Evolutionary conservation across 2,113 vertebrate species (phyloP).

Genomic region (Mesitornis unicolor): DNA sequence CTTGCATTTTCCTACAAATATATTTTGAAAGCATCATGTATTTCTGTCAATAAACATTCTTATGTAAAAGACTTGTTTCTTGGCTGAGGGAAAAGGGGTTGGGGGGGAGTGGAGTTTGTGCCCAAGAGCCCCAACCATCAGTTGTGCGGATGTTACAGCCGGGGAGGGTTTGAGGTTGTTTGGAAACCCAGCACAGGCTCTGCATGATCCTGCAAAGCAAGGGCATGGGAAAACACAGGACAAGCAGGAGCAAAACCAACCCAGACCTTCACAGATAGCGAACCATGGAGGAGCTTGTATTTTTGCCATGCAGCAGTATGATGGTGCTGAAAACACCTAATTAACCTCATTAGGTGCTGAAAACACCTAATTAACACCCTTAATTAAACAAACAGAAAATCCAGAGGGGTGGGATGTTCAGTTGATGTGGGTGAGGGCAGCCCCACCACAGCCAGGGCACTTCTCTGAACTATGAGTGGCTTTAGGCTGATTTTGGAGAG

Average conservation of each 20-base stretch:
- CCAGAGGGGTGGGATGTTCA: neutral
- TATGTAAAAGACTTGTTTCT: conserved; percentile 6
- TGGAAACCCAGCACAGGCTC: neutral
- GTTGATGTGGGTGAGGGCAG: neutral
- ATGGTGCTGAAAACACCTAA: neutral
- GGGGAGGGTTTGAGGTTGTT: rapidly evolving
- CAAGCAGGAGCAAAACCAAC: neutral
- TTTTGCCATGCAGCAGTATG: neutral
- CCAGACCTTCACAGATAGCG: neutral
- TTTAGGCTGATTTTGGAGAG: neutral
- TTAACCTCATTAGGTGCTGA: too few species aligned
- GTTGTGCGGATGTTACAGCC: rapidly evolving
- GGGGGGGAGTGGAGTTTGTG: neutral
- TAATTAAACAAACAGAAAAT: neutral
- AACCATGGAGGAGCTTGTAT: neutral
- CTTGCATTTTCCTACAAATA: conserved; percentile 81
- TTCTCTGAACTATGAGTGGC: neutral
- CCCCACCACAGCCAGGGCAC: neutral
- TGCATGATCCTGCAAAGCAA: neutral
- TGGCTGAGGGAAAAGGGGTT: neutral
- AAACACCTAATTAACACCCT: too few species aligned
- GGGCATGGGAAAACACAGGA: neutral
- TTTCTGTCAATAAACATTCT: conserved; percentile 77
- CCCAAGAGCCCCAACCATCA: neutral
- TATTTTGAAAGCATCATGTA: conserved; percentile 80